Evolutionary conservation across 2,888 invertebrate genomes (phyloP).

Genomic region (Aphodius granarius): DNA sequence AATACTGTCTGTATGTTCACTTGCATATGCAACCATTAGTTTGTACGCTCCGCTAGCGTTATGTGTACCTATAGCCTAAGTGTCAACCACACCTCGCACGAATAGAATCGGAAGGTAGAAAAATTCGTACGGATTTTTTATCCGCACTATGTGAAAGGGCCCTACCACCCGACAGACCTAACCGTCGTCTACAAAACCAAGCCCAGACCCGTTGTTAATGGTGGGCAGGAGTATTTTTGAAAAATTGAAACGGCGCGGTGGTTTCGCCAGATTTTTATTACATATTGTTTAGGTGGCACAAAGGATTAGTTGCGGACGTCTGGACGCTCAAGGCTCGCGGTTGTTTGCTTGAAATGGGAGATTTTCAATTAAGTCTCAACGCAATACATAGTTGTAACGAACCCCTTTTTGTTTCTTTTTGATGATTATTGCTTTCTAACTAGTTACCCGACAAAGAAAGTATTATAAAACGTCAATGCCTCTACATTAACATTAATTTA

Average conservation of each 20-base stretch:
- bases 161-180: no score
- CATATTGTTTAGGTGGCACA: background rate
- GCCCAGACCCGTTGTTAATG: background rate
- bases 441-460: background rate
- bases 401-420: no score
- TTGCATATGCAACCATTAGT: no score
- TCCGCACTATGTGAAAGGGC: no score
- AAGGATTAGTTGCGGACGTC: background rate
- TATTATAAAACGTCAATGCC: background rate
- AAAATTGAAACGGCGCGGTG: background rate
- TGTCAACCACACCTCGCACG: no score
- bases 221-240: background rate
- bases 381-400: no score
- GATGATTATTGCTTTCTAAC: no score
- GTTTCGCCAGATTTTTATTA: background rate
- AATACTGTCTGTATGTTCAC: no score
- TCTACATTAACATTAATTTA: background rate
- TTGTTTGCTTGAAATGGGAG: background rate
- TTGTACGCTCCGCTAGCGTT: no score
- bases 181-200: background rate
- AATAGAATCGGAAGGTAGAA: no score
- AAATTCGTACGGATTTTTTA: no score
- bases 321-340: background rate
- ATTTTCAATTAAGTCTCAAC: background rate
- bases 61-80: no score